Base-by-base conservation (phyloP, 1,140 invertebrate species). In the Lucilia sericata region DNA sequence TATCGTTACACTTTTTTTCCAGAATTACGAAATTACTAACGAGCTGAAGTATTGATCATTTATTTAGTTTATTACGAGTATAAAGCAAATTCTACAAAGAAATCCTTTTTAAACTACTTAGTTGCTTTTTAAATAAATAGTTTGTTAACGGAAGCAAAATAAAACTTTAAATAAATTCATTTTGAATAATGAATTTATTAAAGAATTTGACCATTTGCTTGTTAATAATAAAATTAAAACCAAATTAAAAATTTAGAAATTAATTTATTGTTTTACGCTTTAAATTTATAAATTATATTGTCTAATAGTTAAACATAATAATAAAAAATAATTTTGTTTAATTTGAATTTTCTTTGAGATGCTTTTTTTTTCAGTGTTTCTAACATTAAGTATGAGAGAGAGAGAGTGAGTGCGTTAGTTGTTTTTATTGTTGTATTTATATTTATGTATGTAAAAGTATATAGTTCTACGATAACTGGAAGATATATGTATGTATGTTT, bases 401-500 rank as follows among this genome's bases (percentile, higher is more conserved):
- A 36, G 34, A 74, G 19, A 34, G 70, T 7, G 14, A 70, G 42
- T 80, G 42, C 42, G 42, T 80, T 80, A 80, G 17, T 47, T 25
- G 65, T 25, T 21, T 55, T 49, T 49, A 14, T 49, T 55, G 19
- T 21, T 70, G 65, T 70, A 25, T 21, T 70, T 70, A 70, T 30
- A 19, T 70, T 17, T 70, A 70, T 10, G 19, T 70, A 70, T 10
- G 19, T 70, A 25, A 17, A n/a, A 1, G 65, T 70, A 70, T 70
- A 1, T 70, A 70, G 65, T 70, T 19, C 65, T 70, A 70, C 65
- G 65, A 70, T 70, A 70, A 70, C 65, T 70, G 76, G 76, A 80
- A 80, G 76, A 80, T 80, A 49, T 49, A 21, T 51, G 76, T 49
- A 49, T 80, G 76, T 80, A 80, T 80, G 42, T 80, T 42, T 42